Conservation (phyloP, 2,113 vertebrate genomes). For the Corapipo altera region DNA sequence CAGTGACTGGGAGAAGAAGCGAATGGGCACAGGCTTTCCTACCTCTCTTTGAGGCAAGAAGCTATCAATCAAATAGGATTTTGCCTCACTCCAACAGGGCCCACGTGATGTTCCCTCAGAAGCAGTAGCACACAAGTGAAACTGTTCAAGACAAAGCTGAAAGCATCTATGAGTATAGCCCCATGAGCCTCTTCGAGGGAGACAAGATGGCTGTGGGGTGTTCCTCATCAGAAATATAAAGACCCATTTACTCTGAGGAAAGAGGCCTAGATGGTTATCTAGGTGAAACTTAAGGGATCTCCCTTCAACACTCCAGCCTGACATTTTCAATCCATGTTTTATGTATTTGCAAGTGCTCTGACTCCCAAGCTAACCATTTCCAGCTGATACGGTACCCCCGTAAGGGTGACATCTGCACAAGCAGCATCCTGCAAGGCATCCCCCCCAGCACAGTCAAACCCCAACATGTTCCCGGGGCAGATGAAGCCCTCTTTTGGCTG, state of each 20-base stretch:
- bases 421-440: neutral
- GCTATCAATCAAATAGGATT: neutral
- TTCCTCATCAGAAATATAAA: neutral
- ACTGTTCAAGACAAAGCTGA: neutral
- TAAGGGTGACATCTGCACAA: accelerated
- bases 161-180: accelerated
- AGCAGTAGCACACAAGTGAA: neutral
- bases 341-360: accelerated
- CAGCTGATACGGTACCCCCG: accelerated
- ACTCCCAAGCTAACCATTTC: neutral
- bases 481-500: neutral
- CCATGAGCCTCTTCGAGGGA: accelerated
- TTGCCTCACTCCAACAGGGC: neutral
- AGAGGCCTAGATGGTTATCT: neutral
- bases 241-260: neutral
- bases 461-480: accelerated
- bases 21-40: neutral
- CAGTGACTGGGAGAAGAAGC: neutral
- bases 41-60: neutral
- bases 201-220: neutral
- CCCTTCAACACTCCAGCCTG: neutral
- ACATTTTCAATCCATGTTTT: neutral
- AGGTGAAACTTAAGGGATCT: neutral
- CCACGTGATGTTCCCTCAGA: neutral
- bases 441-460: accelerated